These are phyloP conservation scores for Sebastolobus altivelis DNA, from an alignment of 2,797 vertebrate species.

Conservation along the genomic window DNA sequence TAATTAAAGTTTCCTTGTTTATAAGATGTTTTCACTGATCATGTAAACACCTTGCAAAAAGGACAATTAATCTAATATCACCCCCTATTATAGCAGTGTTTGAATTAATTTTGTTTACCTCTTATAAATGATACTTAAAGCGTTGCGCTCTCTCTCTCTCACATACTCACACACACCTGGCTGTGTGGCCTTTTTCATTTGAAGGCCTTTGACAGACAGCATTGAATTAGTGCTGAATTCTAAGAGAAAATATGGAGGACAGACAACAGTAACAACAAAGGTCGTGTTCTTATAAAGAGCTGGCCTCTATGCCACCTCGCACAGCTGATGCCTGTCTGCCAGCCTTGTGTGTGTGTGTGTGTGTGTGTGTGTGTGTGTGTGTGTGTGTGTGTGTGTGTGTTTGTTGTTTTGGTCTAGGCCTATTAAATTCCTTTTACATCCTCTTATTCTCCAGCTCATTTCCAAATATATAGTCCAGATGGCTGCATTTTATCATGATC, in stretches of 20 bases:
- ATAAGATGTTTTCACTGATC: not conserved
- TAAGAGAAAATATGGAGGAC: slow-evolving; percentile 49
- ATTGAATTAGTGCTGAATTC: slow-evolving; percentile 34
- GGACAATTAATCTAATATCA: not conserved
- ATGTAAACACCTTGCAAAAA: not conserved
- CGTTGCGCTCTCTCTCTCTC: not conserved
- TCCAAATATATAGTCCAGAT: slow-evolving; percentile 61
- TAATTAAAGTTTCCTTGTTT: not conserved
- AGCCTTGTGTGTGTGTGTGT: not conserved
- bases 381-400: slow-evolving; percentile 5
- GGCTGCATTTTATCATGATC: slow-evolving; percentile 49
- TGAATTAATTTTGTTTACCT: not conserved
- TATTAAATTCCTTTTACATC: slow-evolving; percentile 40
- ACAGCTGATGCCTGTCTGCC: slow-evolving; percentile 62
- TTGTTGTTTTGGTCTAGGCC: slow-evolving; percentile 7
- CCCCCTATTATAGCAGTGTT: not conserved
- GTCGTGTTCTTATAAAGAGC: slow-evolving; percentile 48
- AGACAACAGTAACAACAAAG: slow-evolving; percentile 54
- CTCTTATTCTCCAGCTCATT: slow-evolving; percentile 44
- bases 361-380: not conserved
- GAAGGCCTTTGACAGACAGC: slow-evolving; percentile 43
- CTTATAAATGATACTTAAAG: not conserved
- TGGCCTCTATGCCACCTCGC: slow-evolving; percentile 24
- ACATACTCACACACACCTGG: not conserved
- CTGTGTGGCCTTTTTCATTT: slow-evolving; percentile 27